Conservation (phyloP, 2,113 vertebrate species). For the Paradisaea rubra region DNA sequence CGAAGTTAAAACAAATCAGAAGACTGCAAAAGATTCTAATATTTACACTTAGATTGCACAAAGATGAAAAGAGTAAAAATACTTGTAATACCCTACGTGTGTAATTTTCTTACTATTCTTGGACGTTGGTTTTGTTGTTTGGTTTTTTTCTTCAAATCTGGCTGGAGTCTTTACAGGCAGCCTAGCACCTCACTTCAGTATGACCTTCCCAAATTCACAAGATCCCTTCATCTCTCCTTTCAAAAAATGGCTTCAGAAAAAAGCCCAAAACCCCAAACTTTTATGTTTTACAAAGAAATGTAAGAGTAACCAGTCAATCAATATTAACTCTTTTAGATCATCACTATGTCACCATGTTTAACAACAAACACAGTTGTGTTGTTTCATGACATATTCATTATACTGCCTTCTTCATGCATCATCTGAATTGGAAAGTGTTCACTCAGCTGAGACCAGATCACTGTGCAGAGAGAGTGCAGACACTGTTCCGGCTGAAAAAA, state of each 20-base stretch:
- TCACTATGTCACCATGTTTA: neutral
- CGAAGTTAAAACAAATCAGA: neutral
- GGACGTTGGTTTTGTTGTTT: neutral
- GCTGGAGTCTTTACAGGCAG: rapidly evolving
- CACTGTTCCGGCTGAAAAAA: neutral
- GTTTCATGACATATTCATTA: neutral
- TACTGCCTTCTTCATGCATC: neutral
- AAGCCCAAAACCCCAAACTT: rapidly evolving
- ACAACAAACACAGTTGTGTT: neutral
- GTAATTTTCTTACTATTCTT: neutral
- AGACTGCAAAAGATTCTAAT: neutral
- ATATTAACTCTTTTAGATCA: neutral
- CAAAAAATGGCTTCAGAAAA: neutral
- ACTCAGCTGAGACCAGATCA: neutral
- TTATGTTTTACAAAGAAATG: neutral
- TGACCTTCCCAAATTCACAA: neutral
- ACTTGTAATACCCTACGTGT: neutral
- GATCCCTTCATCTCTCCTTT: neutral
- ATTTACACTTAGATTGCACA: neutral
- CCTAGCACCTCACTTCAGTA: neutral
- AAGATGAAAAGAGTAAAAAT: neutral
- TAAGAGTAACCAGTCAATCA: neutral
- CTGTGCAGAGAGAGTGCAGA: neutral
- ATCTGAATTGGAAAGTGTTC: neutral
- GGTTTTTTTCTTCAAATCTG: neutral